Evolutionary conservation across 2,888 invertebrate species (phyloP), one percentile per base, ranked within the genome.

Genomic region (Carterocephalus palaemon): DNA sequence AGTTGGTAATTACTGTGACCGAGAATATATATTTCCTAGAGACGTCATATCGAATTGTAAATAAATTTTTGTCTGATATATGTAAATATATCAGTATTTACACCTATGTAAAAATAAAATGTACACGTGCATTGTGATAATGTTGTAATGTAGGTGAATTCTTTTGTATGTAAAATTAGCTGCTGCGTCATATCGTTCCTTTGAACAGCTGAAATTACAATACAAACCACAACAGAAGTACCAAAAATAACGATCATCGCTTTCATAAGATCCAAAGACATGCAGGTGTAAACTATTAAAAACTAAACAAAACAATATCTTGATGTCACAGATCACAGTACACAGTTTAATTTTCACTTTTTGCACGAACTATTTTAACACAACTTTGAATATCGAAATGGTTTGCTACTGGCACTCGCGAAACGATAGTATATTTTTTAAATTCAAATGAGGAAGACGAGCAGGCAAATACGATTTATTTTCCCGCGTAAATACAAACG

Each of bases 401-500:
- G 20, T 9, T 26, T 28, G n/a, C n/a, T 26, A 4, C 4, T 4
- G 5, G 4, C 32, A 13, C 8, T 7, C 17, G 6, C 24, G 24
- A 16, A 17, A 24, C 24, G 24, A 16, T 22, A 24, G 40, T 17
- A 33, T n/a, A 19, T 24, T 24, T 40, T 33, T 2, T 24, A 12
- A 33, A 39, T 39, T 39, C 20, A 29, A 20, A 31, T 22, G 17
- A 12, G 7, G 17, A 12, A 5, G 9, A 32, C 31, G 20, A 24
- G 2, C 17, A 7, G 23, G 24, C 6, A 7, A 4, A 19, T 24
- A 19, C 42, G 42, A 34, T 3, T 26, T 56, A 58, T 59, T 74
- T 79, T 78, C 70, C 75, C 78, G 79, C 78, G 75, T 29, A 64
- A 70, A 67, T 22, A 33, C 50, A n/a, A 54, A 29, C 50, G 52